Evolutionary conservation across 2,797 vertebrate genomes (phyloP).

Genomic region (Falco peregrinus): DNA sequence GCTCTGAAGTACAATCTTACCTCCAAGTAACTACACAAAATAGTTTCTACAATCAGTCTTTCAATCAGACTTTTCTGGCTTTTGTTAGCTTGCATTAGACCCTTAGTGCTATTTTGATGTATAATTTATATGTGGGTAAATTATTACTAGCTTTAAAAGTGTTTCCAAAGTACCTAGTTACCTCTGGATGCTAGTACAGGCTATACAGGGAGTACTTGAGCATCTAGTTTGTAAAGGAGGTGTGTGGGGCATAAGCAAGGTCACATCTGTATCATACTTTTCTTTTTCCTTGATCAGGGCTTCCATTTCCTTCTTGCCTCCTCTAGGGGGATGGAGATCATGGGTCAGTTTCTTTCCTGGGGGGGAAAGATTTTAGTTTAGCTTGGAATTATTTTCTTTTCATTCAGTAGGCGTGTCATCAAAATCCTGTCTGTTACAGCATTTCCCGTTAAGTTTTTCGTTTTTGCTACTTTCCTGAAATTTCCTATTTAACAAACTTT

Average conservation of each 20-base stretch:
- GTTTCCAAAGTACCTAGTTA: conserved; percentile 78
- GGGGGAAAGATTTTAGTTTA: not conserved
- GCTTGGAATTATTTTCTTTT: not conserved
- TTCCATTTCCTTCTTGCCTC: conserved; percentile 3
- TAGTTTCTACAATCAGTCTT: conserved; percentile 1
- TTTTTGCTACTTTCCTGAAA: conserved; percentile 54
- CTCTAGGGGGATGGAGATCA: not conserved
- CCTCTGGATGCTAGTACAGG: conserved; percentile 60
- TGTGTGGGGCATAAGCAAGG: not conserved
- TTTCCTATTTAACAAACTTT: conserved; percentile 60
- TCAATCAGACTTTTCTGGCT: conserved; percentile 7
- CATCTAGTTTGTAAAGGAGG: not conserved
- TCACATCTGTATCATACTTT: not conserved
- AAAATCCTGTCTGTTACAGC: not conserved
- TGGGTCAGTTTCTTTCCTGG: not conserved
- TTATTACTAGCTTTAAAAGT: conserved; percentile 79
- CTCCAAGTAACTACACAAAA: conserved; percentile 1
- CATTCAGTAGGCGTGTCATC: not conserved
- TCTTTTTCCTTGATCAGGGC: not conserved
- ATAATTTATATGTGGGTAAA: conserved; percentile 63
- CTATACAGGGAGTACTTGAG: conserved; percentile 38
- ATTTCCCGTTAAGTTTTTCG: not conserved
- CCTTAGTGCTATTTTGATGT: conserved; percentile 35
- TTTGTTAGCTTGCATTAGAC: not conserved
- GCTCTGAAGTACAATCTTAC: conserved; percentile 30